Percentiles rank a stretch among this genome's conserved stretches.
These are phyloP conservation scores for Peromyscus attwateri DNA, from an alignment of 2,797 vertebrate species.

Conservation along the genomic window DNA sequence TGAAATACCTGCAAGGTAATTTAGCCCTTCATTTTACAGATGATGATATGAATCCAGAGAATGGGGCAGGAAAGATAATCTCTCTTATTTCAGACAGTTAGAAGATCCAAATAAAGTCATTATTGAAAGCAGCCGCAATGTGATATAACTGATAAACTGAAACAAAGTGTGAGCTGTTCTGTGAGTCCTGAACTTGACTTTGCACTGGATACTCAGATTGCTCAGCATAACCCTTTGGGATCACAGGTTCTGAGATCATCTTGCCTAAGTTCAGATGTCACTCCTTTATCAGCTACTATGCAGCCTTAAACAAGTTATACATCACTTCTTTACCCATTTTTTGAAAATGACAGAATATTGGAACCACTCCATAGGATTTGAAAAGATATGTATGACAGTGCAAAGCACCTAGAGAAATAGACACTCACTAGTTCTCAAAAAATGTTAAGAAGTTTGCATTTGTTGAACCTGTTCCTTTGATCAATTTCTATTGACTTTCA, in stretches of 20 bases:
- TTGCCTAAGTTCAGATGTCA: conserved; percentile 24
- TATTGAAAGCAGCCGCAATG: conserved; percentile 20
- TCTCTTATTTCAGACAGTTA: conserved; percentile 50
- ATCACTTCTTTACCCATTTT: conserved; percentile 5
- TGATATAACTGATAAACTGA: conserved; percentile 19
- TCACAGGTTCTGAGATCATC: not conserved
- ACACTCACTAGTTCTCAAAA: conserved; percentile 21
- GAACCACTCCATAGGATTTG: not conserved
- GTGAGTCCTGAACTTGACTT: not conserved
- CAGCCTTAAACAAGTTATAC: not conserved
- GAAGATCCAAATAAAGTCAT: conserved; percentile 41
- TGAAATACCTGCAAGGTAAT: conserved; percentile 51
- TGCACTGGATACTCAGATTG: not conserved
- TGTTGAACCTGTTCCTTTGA: conserved; percentile 44
- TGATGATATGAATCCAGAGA: conserved; percentile 41
- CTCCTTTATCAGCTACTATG: not conserved
- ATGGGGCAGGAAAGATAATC: not conserved
- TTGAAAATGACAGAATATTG: not conserved
- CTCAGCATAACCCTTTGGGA: conserved; percentile 9
- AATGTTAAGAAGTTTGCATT: conserved; percentile 11
- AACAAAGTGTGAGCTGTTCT: conserved; percentile 39
- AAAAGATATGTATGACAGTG: conserved; percentile 30
- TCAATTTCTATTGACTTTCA: conserved; percentile 33
- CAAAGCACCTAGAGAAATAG: not conserved
- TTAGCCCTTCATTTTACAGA: conserved; percentile 44